Percentiles rank a stretch among this genome's conserved stretches.
phyloP scores from a whole-genome alignment of 2,888 invertebrate genomes.

The Drosophila nr. perissopoda region DNA sequence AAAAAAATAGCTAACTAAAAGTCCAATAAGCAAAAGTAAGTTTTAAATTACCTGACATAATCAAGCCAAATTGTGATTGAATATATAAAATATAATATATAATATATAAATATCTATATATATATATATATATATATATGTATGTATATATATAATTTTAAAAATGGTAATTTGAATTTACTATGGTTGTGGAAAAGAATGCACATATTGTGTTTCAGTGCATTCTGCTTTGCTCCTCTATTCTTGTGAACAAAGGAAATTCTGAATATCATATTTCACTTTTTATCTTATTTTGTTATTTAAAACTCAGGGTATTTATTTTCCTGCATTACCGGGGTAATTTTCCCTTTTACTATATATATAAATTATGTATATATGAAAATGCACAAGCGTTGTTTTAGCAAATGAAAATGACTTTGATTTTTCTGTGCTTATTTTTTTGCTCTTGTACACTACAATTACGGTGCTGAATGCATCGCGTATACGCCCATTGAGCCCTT shows the following conservation, averaged over 20 bases:
- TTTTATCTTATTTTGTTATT: constrained; percentile 10
- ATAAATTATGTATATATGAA: background rate
- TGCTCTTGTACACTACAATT: constrained; percentile 43
- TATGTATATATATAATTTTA: too few species aligned
- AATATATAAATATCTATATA: background rate
- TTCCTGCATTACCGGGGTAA: background rate
- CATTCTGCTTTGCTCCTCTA: background rate
- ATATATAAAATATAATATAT: background rate
- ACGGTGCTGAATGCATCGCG: constrained; percentile 27
- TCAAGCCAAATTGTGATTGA: background rate
- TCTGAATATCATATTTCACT: constrained; percentile 5
- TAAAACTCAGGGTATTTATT: constrained; percentile 28
- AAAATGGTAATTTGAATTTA: background rate
- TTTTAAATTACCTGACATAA: background rate
- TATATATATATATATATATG: too few species aligned
- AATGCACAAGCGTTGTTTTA: constrained; percentile 1
- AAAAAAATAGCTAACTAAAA: background rate
- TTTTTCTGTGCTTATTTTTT: constrained; percentile 30
- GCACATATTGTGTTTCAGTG: background rate
- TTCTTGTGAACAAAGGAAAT: background rate
- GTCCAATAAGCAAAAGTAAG: background rate
- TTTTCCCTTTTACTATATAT: background rate
- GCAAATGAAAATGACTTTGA: constrained; percentile 45
- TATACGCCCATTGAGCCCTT: background rate
- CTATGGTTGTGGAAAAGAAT: too few species aligned